Evolutionary conservation across 1,140 invertebrate genomes (phyloP).

Genomic region (Drosophila quadrilineata): DNA sequence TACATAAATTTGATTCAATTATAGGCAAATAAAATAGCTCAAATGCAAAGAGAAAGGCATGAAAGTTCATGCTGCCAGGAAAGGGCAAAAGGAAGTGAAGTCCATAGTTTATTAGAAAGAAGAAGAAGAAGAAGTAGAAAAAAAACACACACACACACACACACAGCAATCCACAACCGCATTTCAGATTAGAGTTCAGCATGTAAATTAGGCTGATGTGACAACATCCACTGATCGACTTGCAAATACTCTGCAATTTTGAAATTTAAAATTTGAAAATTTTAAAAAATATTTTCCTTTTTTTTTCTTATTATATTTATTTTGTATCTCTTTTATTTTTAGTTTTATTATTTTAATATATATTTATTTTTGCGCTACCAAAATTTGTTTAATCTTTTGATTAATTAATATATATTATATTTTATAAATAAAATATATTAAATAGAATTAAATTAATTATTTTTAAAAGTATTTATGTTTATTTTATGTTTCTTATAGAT

Average conservation of each 20-base stretch:
- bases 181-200: neutral
- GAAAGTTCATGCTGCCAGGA: slow-evolving; percentile 8
- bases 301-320: neutral
- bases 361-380: too few relatives aligned
- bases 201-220: neutral
- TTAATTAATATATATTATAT: neutral
- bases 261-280: too few relatives aligned
- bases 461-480: too few relatives aligned
- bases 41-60: slow-evolving; percentile 26
- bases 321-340: neutral
- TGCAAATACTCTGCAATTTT: neutral
- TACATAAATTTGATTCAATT: slow-evolving; percentile 46
- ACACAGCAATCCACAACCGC: neutral
- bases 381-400: neutral
- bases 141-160: neutral
- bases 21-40: neutral
- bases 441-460: too few relatives aligned
- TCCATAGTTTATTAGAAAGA: neutral
- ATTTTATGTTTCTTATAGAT: too few relatives aligned
- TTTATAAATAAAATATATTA: too few relatives aligned
- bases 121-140: neutral
- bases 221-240: neutral
- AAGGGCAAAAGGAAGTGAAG: slow-evolving; percentile 7
- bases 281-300: neutral
- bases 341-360: neutral